Percentiles rank a stretch among this genome's conserved stretches.
These are phyloP conservation scores for Cyanocitta stelleri DNA, from an alignment of 2,113 vertebrate species.

Conservation along the genomic window DNA sequence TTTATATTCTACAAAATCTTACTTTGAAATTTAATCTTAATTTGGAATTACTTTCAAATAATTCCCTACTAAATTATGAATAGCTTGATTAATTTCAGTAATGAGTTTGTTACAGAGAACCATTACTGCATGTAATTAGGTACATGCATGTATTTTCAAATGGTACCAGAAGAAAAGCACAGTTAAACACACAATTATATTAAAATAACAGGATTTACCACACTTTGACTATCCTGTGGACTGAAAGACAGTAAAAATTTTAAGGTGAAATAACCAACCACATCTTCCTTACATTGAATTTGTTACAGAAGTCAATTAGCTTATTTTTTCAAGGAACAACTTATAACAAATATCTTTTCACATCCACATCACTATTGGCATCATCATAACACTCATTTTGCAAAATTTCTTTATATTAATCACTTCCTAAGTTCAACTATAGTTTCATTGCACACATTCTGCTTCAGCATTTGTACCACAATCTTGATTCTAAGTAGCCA, in stretches of 20 bases:
- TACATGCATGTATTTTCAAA: background rate
- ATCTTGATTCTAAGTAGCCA: background rate
- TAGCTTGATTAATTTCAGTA: background rate
- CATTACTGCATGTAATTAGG: background rate
- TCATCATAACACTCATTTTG: background rate
- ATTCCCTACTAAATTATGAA: background rate
- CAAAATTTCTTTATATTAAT: background rate
- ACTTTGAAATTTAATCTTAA: no score
- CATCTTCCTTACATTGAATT: background rate
- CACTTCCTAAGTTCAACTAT: background rate
- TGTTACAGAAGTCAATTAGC: background rate
- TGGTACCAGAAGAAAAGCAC: background rate
- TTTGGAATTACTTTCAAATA: background rate
- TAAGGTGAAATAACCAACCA: background rate
- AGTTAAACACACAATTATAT: background rate
- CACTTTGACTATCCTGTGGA: background rate
- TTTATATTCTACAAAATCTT: background rate
- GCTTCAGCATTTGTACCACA: background rate
- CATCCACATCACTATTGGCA: background rate
- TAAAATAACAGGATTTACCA: background rate
- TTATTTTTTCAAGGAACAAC: background rate
- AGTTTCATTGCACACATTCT: background rate
- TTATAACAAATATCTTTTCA: background rate
- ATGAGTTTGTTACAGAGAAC: background rate
- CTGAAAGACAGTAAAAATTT: background rate